Base-by-base conservation (phyloP, 92 coral and sea anemone species). In the Phenganax subtilis region DNA sequence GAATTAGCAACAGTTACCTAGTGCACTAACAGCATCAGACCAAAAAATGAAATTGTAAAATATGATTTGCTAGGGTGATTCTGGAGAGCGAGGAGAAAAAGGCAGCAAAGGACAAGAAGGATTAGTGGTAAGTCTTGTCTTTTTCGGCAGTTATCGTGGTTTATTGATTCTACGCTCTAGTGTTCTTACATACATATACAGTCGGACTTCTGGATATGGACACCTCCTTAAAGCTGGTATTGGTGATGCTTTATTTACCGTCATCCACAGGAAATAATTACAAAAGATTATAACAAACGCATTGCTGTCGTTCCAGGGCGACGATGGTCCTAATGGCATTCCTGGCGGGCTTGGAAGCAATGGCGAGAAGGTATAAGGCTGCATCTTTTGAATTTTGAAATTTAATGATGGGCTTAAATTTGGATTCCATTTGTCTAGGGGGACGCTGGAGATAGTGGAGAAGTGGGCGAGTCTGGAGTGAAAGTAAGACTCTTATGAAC, bases 41-140 rank as follows among this genome's bases (percentile, higher is more conserved):
- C 20, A 14, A 25, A 59, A 6, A 14, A 14, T 59, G 65, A 14
- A 10, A 59, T 6, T n/a, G 30, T 20, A 44, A 64, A n/a, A 64
- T 0, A n/a, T 64, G 73, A 68, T 30, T 68, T 10, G 31, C 4
- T 68, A 68, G 73, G 73, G 73, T 3, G 54, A 30, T n/a, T 30
- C 73, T 37, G 73, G 73, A 30, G 73, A 68, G 52, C 52, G 73
- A 68, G 73, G 73, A 68, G 53, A 30, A 20, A 68, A 68, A 68
- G 73, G 73, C 54, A 17, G 47, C 73, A 68, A 10, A 10, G 73
- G 73, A 68, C 53, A 68, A 68, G 37, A 6, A 68, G 73, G 73
- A 68, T 11, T 68, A 20, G 54, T 53, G 73, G 73, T 68, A 68
- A 2, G 73, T 68, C 30, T 61, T 61, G 5, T 15, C n/a, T 61